These are phyloP conservation scores for Felis chaus DNA, from an alignment of 2,113 vertebrate genomes.

Conservation along the genomic window DNA sequence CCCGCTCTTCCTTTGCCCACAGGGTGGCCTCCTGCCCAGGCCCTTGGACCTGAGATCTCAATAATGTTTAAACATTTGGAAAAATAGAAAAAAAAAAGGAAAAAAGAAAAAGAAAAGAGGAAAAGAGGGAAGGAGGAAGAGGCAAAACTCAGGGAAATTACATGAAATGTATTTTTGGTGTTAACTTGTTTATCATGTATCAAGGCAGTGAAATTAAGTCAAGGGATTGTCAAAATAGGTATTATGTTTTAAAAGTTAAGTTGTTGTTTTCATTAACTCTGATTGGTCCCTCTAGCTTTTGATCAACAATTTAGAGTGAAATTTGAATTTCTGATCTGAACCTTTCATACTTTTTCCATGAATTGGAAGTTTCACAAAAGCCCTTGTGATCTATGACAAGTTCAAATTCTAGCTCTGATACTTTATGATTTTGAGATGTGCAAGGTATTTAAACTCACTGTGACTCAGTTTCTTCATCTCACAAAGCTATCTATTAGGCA, in stretches of 20 bases:
- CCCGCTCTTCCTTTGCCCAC: neutral
- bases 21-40: neutral
- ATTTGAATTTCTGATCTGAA: slow-evolving; percentile 1
- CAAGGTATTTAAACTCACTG: neutral
- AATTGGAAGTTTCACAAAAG: neutral
- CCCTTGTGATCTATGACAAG: neutral
- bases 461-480: neutral
- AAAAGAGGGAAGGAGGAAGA: neutral
- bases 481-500: neutral
- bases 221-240: neutral
- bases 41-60: neutral
- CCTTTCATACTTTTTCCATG: neutral
- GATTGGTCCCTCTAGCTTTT: neutral
- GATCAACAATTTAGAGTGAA: neutral
- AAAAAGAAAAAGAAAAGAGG: neutral
- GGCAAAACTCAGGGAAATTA: neutral
- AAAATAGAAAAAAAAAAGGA: neutral
- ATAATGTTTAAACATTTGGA: neutral
- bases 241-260: neutral
- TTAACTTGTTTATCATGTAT: neutral
- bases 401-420: neutral
- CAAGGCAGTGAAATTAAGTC: neutral
- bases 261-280: neutral
- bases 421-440: neutral
- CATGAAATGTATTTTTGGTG: neutral